Conservation (phyloP, 2,888 invertebrate genomes). For the Eilema caniola region DNA sequence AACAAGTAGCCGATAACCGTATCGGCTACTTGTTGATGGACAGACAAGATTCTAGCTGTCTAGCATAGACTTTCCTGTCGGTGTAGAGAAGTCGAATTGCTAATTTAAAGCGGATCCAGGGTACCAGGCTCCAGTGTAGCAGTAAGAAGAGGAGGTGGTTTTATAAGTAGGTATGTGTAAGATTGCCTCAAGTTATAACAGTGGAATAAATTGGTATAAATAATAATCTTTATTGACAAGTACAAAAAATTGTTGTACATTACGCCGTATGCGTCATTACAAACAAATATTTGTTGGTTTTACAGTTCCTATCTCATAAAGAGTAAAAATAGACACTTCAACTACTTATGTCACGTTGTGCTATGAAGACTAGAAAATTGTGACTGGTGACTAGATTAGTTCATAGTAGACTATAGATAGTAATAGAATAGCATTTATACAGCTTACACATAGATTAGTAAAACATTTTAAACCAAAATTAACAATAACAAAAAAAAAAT, state of each 20-base stretch:
- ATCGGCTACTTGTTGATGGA: too few species aligned
- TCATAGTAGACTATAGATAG: conserved; percentile 33
- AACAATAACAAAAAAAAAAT: too few species aligned
- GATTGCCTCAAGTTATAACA: neutral
- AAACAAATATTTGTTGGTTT: conserved; percentile 30
- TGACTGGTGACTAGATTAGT: conserved; percentile 39
- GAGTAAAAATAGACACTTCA: conserved; percentile 46
- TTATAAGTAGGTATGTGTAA: neutral
- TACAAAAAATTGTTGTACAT: conserved; percentile 59
- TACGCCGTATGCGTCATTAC: conserved; percentile 23
- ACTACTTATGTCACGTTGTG: conserved; percentile 35
- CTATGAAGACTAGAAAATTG: conserved; percentile 58
- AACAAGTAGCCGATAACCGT: too few species aligned
- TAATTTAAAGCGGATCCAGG: too few species aligned
- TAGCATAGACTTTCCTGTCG: too few species aligned
- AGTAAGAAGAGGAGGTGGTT: too few species aligned
- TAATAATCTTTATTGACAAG: conserved; percentile 39
- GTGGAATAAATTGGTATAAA: conserved; percentile 18
- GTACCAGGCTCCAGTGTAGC: too few species aligned
- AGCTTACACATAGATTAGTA: conserved; percentile 45
- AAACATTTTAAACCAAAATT: conserved; percentile 37
- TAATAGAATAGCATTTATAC: conserved; percentile 55
- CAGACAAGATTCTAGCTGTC: too few species aligned
- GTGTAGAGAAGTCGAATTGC: too few species aligned
- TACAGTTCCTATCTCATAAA: conserved; percentile 27